Base-by-base conservation (phyloP, 1,140 invertebrate species). In the Galleria mellonella region DNA sequence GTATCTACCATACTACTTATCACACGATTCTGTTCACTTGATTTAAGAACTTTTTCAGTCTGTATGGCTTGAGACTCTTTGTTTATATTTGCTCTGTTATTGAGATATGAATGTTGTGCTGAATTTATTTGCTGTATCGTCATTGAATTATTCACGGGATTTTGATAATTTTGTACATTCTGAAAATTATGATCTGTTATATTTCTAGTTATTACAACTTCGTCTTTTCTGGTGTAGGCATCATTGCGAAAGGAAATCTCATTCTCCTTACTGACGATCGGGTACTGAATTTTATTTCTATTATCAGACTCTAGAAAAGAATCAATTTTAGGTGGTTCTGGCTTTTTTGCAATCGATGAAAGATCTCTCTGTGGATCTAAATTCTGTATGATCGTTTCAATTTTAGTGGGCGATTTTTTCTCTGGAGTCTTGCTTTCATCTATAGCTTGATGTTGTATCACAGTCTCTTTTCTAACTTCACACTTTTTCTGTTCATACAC, bases 31-130 rank as follows among this genome's bases (percentile, higher is more conserved):
- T 53, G 43, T 43, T 85, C 78, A 53, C 56, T 75, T 8, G 68
- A 56, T 51, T 83, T 85, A 1, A 65, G 44, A 2, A 73, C 50
- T 58, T 81, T 83, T n/a, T 85, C 82, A 0, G 82, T 83, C 32
- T 85, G 82, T 1, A 85, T 74, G 0, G 61, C 68, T 41, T 85
- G 82, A 8, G 79, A 82, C 42, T 85, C 82, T 55, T 85, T 85
- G 13, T 53, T 68, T 1, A 79, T 64, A 29, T 50, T 63, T 7
- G 69, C 41, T 51, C 78, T 71, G 29, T 78, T 71, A 37, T 73
- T 74, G 27, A 83, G 56, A 45, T 67, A 85, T 4, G 77, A 64
- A 51, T 78, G 66, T 28, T 78, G 74, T 6, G 71, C 52, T 0
- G 71, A 44, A 31, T 76, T 82, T 12, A 84, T 70, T 9, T 79